Conservation (phyloP, 2,113 vertebrate genomes). For the Corythornis cristatus region DNA sequence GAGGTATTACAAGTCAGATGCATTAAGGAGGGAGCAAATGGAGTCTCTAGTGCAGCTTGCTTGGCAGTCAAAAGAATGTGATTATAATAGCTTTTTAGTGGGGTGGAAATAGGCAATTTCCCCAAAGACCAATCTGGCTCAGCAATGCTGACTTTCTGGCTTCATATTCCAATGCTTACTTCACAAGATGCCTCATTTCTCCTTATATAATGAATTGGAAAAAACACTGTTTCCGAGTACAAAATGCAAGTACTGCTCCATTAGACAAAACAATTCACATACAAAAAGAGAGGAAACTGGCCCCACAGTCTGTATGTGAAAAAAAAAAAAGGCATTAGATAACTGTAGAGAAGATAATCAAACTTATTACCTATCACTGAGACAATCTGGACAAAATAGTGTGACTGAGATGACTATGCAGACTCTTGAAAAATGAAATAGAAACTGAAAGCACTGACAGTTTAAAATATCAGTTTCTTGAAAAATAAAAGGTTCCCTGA, state of each 20-base stretch:
- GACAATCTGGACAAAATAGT: background rate
- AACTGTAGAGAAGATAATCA: background rate
- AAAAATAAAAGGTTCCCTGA: background rate
- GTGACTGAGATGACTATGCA: background rate
- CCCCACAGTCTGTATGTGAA: background rate
- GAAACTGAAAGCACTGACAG: background rate
- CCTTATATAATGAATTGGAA: constrained; percentile 12
- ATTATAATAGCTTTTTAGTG: constrained; percentile 19
- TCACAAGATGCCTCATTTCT: constrained; percentile 37
- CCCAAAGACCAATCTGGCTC: background rate
- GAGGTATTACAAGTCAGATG: background rate
- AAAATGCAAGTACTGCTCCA: background rate
- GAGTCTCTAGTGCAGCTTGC: background rate
- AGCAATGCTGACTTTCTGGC: background rate
- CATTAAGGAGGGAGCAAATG: background rate
- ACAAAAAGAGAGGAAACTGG: background rate
- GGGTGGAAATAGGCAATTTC: constrained; percentile 6
- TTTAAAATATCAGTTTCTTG: background rate
- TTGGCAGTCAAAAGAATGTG: background rate
- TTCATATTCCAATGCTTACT: constrained; percentile 4
- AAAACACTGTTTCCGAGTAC: background rate
- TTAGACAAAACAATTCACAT: background rate
- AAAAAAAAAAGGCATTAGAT: background rate
- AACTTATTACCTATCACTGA: background rate
- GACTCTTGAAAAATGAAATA: background rate